Conservation (phyloP, 2,113 vertebrate species). For the Elachura formosa region DNA sequence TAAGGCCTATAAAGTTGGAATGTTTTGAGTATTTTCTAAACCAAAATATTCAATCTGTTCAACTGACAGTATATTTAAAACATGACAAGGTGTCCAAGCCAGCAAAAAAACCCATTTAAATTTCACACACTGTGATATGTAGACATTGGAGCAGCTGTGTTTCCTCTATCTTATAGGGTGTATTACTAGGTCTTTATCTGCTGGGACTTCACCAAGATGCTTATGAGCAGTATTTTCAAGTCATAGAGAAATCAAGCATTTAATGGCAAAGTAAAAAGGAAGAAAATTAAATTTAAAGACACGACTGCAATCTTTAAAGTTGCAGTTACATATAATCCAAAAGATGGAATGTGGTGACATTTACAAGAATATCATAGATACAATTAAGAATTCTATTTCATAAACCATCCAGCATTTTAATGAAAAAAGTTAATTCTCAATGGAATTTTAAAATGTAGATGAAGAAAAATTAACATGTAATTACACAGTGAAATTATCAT, state of each 20-base stretch:
- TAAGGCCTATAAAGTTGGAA: neutral
- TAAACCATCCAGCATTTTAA: slow-evolving; percentile 56
- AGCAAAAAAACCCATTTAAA: neutral
- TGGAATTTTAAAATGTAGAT: slow-evolving; percentile 62
- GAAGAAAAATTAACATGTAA: slow-evolving; percentile 62
- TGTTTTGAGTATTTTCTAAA: neutral
- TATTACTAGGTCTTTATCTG: neutral
- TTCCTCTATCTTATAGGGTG: neutral
- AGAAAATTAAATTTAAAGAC: slow-evolving; percentile 54
- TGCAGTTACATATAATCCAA: neutral
- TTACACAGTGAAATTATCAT: slow-evolving; percentile 49
- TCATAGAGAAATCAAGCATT: slow-evolving; percentile 12
- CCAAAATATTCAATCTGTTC: neutral
- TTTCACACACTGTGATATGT: neutral
- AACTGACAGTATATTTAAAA: slow-evolving; percentile 16
- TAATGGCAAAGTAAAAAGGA: neutral
- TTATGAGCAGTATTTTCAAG: slow-evolving; percentile 3
- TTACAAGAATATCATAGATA: slow-evolving; percentile 44
- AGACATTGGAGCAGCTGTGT: neutral
- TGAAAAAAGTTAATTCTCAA: slow-evolving; percentile 61
- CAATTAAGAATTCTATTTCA: slow-evolving; percentile 54
- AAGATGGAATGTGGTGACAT: slow-evolving; percentile 35
- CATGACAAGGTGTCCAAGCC: neutral
- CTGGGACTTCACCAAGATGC: neutral
- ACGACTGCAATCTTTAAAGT: slow-evolving; percentile 35